Evolutionary conservation across 2,888 invertebrate genomes (phyloP).

Genomic region (Hipparchia sbordonii): DNA sequence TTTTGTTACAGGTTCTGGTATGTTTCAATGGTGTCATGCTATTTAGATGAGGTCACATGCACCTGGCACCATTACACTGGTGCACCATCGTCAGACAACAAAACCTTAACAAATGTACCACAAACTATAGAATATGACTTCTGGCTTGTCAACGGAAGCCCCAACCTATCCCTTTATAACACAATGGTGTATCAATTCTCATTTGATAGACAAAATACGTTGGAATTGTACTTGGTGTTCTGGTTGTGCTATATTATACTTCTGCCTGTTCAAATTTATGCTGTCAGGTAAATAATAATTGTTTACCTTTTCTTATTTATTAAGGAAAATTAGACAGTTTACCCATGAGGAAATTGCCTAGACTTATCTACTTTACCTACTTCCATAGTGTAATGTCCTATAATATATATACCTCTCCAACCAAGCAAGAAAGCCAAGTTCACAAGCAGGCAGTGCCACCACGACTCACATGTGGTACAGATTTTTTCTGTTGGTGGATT

Average conservation of each 20-base stretch:
- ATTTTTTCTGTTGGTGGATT: no score
- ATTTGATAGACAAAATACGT: slow-evolving; percentile 96
- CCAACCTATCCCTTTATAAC: slow-evolving; percentile 93
- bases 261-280: slow-evolving; percentile 95
- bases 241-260: slow-evolving; percentile 93
- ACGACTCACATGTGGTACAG: no score
- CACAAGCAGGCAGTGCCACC: no score
- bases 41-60: slow-evolving; percentile 90
- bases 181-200: slow-evolving; percentile 97
- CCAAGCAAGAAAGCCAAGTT: no score
- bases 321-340: neutral
- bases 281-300: slow-evolving; percentile 82
- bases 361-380: no score
- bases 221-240: slow-evolving; percentile 95
- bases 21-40: slow-evolving; percentile 96
- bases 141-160: slow-evolving; percentile 98
- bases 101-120: slow-evolving; percentile 62
- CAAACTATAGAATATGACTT: slow-evolving; percentile 89
- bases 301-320: slow-evolving; percentile 20
- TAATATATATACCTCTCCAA: no score
- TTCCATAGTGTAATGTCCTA: no score
- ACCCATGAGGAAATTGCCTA: no score
- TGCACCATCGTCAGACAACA: slow-evolving; percentile 62
- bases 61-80: slow-evolving; percentile 90
- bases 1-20: slow-evolving; percentile 93